Evolutionary conservation across 2,797 vertebrate genomes (phyloP).

Genomic region (Bradypodion ventrale): DNA sequence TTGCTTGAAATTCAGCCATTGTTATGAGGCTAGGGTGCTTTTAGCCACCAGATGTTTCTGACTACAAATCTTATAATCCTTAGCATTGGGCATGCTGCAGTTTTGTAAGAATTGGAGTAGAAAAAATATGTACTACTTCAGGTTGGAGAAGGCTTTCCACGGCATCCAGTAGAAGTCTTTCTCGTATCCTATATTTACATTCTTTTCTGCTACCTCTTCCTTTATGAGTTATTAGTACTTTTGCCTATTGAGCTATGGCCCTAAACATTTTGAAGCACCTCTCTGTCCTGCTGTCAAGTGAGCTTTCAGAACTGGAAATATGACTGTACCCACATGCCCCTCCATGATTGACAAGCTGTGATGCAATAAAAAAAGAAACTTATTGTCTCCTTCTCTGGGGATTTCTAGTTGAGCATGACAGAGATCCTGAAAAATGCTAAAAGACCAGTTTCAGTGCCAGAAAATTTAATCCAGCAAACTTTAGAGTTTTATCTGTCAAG

Average conservation of each 20-base stretch:
- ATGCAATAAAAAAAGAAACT: fast-evolving
- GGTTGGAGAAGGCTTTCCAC: neutral
- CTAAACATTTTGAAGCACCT: neutral
- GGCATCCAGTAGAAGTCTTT: too few species aligned
- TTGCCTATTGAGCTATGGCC: neutral
- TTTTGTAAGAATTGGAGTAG: neutral
- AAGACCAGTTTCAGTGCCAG: neutral
- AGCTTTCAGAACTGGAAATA: neutral
- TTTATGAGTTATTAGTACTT: neutral
- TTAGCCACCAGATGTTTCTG: neutral
- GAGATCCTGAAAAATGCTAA: neutral
- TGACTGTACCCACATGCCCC: too few species aligned
- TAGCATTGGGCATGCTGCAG: neutral
- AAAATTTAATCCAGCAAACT: neutral
- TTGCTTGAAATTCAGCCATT: neutral
- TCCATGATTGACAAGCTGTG: neutral
- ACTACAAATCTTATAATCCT: neutral
- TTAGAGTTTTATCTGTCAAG: neutral
- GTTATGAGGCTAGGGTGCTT: neutral
- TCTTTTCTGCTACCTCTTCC: neutral
- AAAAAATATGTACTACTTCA: neutral
- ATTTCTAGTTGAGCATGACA: neutral
- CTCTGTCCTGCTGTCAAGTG: neutral
- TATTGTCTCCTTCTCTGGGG: neutral
- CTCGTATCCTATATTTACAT: neutral